Conservation (phyloP, 2,113 vertebrate genomes). For the Hyaena hyaena region DNA sequence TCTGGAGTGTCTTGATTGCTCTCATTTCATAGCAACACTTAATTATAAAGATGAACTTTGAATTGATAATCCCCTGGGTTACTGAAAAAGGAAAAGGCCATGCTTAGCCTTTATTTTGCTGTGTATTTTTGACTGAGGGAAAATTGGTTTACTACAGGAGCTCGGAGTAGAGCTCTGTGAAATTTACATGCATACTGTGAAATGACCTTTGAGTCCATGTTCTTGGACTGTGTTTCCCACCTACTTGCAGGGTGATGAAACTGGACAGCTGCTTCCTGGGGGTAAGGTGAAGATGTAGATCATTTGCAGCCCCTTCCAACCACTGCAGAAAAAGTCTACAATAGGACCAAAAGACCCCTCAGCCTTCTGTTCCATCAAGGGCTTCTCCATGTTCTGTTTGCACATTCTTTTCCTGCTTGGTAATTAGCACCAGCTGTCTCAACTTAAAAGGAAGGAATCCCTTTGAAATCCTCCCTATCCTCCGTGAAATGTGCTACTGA, state of each 20-base stretch:
- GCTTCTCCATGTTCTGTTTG: constrained; percentile 70
- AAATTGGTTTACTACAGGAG: neutral
- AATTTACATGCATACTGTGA: constrained; percentile 36
- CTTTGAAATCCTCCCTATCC: constrained; percentile 65
- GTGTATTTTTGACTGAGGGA: neutral
- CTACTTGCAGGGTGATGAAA: constrained; percentile 25
- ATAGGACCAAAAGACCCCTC: constrained; percentile 11
- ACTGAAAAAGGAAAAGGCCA: neutral
- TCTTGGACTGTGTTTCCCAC: neutral
- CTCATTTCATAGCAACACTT: neutral
- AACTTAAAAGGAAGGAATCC: constrained; percentile 75
- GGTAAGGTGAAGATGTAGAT: neutral
- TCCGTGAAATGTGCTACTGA: constrained; percentile 77
- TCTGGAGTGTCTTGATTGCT: neutral
- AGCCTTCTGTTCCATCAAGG: neutral
- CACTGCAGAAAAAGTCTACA: neutral
- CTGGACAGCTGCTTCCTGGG: constrained; percentile 53
- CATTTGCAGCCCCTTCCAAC: neutral
- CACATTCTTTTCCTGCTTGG: constrained; percentile 74
- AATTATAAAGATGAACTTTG: constrained; percentile 24
- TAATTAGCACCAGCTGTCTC: constrained; percentile 70
- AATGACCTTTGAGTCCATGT: constrained; percentile 3
- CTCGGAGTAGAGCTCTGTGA: neutral
- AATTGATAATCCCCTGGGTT: neutral
- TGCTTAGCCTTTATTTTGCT: neutral